These are phyloP conservation scores for Corapipo altera DNA, from an alignment of 2,113 vertebrate genomes.

Conservation along the genomic window DNA sequence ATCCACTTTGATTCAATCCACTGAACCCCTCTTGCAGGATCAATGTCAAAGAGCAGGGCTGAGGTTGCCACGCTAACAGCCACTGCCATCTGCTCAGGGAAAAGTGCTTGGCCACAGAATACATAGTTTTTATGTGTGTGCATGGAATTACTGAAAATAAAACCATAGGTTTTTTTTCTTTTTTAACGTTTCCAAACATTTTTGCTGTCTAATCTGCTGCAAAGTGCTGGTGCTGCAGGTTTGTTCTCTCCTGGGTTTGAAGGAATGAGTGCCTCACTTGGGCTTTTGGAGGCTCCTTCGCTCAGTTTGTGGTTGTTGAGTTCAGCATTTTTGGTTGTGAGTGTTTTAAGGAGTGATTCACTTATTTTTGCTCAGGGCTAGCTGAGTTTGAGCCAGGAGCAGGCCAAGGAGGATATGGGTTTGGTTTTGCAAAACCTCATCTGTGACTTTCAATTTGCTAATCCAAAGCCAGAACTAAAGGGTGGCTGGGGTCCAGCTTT, in stretches of 20 bases:
- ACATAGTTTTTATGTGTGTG: neutral
- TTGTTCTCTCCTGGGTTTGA: neutral
- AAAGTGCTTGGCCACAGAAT: neutral
- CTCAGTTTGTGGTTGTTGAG: slow-evolving; percentile 14
- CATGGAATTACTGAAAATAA: neutral
- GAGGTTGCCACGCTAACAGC: neutral
- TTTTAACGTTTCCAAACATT: neutral
- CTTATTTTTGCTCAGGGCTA: slow-evolving; percentile 10
- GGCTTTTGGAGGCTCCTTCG: neutral
- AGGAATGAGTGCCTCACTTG: neutral
- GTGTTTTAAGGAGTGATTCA: slow-evolving; percentile 1
- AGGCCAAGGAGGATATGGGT: slow-evolving; percentile 16
- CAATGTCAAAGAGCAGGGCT: neutral
- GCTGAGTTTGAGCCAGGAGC: slow-evolving; percentile 1
- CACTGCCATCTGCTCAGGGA: neutral
- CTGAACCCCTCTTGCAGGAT: neutral
- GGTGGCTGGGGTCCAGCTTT: neutral
- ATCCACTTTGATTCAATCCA: neutral
- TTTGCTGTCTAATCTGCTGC: neutral
- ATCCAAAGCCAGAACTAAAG: slow-evolving; percentile 18
- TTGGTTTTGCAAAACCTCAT: slow-evolving; percentile 40
- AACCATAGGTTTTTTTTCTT: neutral
- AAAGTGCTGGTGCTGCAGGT: neutral
- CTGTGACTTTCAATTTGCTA: slow-evolving; percentile 14
- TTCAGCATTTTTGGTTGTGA: slow-evolving; percentile 26